These are phyloP conservation scores for Collichthys lucidus DNA, from an alignment of 2,113 vertebrate genomes.

Conservation along the genomic window DNA sequence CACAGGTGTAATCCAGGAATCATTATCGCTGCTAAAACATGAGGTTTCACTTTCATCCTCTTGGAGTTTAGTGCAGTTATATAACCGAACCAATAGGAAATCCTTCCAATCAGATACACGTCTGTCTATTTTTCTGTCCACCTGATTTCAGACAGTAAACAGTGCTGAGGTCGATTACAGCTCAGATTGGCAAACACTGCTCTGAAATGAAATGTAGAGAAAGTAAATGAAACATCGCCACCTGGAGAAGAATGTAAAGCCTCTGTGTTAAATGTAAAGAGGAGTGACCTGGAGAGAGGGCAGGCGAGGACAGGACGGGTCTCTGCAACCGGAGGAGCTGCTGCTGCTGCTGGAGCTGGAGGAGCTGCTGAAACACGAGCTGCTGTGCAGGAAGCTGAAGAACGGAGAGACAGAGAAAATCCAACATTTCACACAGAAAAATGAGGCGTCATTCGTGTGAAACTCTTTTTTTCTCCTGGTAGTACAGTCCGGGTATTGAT, in stretches of 20 bases:
- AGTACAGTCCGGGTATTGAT: background rate
- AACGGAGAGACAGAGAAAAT: background rate
- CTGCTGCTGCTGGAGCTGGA: slow-evolving; percentile 91
- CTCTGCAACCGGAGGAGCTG: slow-evolving; percentile 89
- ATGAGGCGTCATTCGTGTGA: background rate
- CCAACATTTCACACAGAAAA: background rate
- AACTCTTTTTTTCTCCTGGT: background rate
- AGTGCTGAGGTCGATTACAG: background rate
- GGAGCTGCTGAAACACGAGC: slow-evolving; percentile 95
- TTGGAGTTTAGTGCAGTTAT: background rate
- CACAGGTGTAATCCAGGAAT: slow-evolving; percentile 6
- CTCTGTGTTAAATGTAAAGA: background rate
- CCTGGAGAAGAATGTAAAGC: background rate
- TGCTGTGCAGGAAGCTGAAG: slow-evolving; percentile 83
- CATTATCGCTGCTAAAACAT: background rate
- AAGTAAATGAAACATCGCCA: background rate
- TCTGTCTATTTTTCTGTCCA: background rate
- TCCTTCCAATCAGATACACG: background rate
- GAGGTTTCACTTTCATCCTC: background rate
- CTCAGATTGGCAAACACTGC: background rate
- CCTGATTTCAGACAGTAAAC: background rate
- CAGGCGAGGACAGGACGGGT: slow-evolving; percentile 88
- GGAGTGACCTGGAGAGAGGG: slow-evolving; percentile 86
- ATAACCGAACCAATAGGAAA: background rate
- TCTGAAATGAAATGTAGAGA: background rate